These are phyloP conservation scores for Anguilla japonica DNA, from an alignment of 2,113 vertebrate genomes.

Conservation along the genomic window DNA sequence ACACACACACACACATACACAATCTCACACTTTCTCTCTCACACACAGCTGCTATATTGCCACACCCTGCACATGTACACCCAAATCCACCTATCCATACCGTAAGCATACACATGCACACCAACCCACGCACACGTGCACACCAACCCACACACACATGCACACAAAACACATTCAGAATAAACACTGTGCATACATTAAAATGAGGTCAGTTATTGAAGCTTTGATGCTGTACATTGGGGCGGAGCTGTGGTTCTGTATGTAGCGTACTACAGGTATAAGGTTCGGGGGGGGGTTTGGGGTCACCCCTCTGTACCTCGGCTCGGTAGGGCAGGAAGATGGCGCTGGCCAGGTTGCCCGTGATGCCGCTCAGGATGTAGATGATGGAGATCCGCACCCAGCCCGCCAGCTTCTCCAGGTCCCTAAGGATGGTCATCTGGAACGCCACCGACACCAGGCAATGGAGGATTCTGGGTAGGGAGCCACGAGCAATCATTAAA, in stretches of 20 bases:
- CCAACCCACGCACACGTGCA: no score
- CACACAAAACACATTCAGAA: background rate
- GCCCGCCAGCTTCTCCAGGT: conserved; percentile 95
- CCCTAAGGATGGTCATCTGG: conserved; percentile 97
- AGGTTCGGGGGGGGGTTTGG: no score
- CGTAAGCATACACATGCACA: no score
- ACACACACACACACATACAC: background rate
- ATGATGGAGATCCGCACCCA: conserved; percentile 99
- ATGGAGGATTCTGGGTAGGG: conserved; percentile 88
- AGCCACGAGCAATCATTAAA: conserved; percentile 22
- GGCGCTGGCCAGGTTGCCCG: conserved; percentile 93
- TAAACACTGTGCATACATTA: no score
- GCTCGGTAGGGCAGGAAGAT: conserved; percentile 97
- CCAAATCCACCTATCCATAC: no score
- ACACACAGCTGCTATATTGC: no score
- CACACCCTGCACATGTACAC: background rate
- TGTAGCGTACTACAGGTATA: background rate
- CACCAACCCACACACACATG: background rate
- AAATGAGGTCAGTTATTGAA: background rate
- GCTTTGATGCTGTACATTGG: background rate
- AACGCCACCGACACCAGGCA: conserved; percentile 94
- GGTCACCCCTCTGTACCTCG: conserved; percentile 72
- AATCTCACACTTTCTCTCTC: background rate
- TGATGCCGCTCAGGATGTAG: conserved; percentile 95
- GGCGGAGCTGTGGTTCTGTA: background rate